Evolutionary conservation across 2,888 invertebrate species (phyloP), one percentile per base, ranked within the genome.

Genomic region (Fragum sueziense): DNA sequence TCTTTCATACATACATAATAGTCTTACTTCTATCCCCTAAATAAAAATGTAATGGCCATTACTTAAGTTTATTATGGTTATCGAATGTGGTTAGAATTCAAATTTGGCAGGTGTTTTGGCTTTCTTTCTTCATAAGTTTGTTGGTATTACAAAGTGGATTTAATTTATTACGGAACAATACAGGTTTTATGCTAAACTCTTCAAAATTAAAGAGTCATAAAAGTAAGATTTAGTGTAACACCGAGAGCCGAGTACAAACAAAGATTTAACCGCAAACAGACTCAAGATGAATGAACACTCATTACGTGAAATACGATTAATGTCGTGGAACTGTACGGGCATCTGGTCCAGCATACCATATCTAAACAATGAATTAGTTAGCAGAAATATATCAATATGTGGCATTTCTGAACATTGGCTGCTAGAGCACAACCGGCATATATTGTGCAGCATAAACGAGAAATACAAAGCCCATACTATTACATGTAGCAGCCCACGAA

Each of bases 331-430:
- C n/a, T n/a, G n/a, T n/a, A 65, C 72, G 17, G 72, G 72, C 1
- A 33, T 73, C 6, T 65, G 51, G 65, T 52, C 72, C 2, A 52
- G 22, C 9, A 51, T 73, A 33, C 65, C 65, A 7, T 62, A 51
- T 6, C n/a, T 73, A 47, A 0, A 14, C 2, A 0, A 62, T 27
- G 62, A 29, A 62, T 41, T 72, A 27, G 51, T 62, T 17, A 11
- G 14, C 9, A 62, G 31, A 72, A 41, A 61, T n/a, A 37, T 74
- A 4, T 34, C 37, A 1, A 41, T 74, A 9, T 57, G 37, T 31
- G 68, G 74, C 20, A 34, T 74, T 17, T 57, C 74, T 27, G 74
- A 74, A 74, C 74, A 74, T 27, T 74, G 57, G 54, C 22, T 74
- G 14, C 41, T 69, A 6, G 11, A 34, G 4, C 52, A 74, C 31